These are phyloP conservation scores for Sapayoa aenigma DNA, from an alignment of 2,113 vertebrate genomes.

Conservation along the genomic window DNA sequence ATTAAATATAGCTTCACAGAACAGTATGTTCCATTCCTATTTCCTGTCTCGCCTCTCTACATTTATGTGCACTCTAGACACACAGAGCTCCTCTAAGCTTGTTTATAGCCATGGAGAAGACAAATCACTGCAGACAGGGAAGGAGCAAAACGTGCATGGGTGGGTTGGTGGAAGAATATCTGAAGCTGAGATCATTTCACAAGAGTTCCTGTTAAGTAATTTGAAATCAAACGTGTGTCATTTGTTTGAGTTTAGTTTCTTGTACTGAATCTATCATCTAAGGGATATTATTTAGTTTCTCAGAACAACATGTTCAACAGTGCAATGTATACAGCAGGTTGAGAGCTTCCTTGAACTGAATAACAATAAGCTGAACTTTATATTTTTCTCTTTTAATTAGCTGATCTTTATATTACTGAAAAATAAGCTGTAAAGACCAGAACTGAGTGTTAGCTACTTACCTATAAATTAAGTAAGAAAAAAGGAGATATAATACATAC, in stretches of 20 bases:
- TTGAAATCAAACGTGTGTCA: accelerated
- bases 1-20: not conserved
- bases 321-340: not conserved
- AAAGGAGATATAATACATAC: not conserved
- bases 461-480: not conserved
- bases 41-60: not conserved
- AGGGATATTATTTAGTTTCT: not conserved
- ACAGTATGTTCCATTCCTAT: not conserved
- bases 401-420: not conserved
- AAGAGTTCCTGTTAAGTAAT: not conserved
- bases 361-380: not conserved
- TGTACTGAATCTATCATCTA: not conserved
- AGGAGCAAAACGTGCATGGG: not conserved
- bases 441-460: not conserved
- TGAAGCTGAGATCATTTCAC: not conserved
- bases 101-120: not conserved
- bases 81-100: not conserved
- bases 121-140: not conserved
- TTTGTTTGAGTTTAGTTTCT: not conserved
- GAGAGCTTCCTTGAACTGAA: not conserved
- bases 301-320: not conserved
- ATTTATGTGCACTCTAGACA: not conserved
- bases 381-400: not conserved
- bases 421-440: not conserved
- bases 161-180: not conserved